Evolutionary conservation across 2,113 vertebrate species (phyloP).

Genomic region (Turnix velox): DNA sequence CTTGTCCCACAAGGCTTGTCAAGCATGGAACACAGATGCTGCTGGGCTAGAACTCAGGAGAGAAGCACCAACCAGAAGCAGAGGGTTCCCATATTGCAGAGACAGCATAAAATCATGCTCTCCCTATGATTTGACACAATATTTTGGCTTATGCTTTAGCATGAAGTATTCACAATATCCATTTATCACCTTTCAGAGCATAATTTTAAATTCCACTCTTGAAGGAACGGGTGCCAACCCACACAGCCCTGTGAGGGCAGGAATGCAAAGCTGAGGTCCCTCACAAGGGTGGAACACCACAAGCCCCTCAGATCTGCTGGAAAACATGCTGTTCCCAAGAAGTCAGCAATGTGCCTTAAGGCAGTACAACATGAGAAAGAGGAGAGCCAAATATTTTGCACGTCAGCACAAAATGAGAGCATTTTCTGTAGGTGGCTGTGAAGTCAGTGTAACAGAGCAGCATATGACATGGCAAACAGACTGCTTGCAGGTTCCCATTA

Average conservation of each 20-base stretch:
- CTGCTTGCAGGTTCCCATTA: neutral
- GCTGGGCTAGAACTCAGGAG: neutral
- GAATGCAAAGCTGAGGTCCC: neutral
- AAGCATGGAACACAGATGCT: neutral
- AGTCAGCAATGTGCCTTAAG: neutral
- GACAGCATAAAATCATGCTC: neutral
- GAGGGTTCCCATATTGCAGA: neutral
- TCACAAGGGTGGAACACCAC: neutral
- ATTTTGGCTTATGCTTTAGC: neutral
- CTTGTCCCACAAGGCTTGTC: neutral
- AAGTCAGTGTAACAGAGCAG: neutral
- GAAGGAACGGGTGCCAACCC: accelerated
- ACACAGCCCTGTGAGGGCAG: accelerated
- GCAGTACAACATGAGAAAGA: neutral
- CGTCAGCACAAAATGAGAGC: neutral
- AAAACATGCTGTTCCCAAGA: neutral
- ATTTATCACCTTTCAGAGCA: neutral
- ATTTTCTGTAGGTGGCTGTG: slow-evolving; percentile 2
- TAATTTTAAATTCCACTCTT: neutral
- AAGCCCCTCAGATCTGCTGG: neutral
- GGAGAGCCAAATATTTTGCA: neutral
- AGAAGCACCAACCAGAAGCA: neutral
- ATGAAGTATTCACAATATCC: neutral
- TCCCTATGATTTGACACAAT: neutral
- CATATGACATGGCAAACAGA: neutral